Evolutionary conservation across 1,140 invertebrate species (phyloP), one percentile per base, ranked within the genome.

Genomic region (Aethina tumida): DNA sequence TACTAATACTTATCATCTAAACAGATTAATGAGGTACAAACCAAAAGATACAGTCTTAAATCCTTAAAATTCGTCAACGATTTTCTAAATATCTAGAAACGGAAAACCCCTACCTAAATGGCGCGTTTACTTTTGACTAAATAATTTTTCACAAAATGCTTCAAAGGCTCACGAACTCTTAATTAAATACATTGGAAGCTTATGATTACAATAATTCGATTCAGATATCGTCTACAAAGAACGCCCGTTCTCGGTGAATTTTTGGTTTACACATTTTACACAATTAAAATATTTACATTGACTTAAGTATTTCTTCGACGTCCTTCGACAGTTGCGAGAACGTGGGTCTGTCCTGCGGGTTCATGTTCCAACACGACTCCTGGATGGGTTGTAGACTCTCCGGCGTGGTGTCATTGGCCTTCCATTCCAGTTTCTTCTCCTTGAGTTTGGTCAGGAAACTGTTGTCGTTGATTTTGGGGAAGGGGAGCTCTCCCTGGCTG

Each of bases 401-500:
- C 0, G 81, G 81, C 46, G 79, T 76, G 1, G 69, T 62, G 20
- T 69, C 68, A 29, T 80, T 74, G 0, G 71, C 51, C 35, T 70
- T 71, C 81, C 81, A 85, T 31, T 69, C 63, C 8, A 84, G 58
- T 0, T 70, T 66, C 21, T 75, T 76, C 2, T 62, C 61, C 55
- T 85, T 81, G 4, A 90, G 63, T 20, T 79, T 69, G 33, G 77
- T 64, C 36, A 92, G 43, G 32, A 90, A 74, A 5, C 79, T 77
- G 27, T 81, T 81, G 53, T 91, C 85, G 50, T 75, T 79, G 34
- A 86, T 65, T 43, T 87, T 82, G 6, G 77, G 74, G 52, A 91
- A 90, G 0, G 92, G 93, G 25, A 91, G 63, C 49, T 87, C 81
- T 0, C 86, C 91, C 59, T 85, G 80, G 37, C 81, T 77, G 59